phyloP scores from a whole-genome alignment of 2,888 invertebrate genomes.

The Apodemia zela region DNA sequence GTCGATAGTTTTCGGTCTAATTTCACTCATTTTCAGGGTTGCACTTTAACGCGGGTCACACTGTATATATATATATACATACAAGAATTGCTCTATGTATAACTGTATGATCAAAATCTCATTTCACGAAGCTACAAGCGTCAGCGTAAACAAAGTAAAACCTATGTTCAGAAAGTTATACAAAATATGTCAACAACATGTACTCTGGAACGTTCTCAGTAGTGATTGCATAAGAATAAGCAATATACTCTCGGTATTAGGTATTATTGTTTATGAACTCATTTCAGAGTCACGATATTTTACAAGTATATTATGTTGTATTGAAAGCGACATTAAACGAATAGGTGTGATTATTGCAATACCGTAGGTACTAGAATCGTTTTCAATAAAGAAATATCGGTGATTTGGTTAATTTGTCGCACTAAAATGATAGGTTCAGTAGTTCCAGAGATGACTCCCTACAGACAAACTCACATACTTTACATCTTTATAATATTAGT shows the following conservation, averaged over 20 bases:
- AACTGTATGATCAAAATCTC: too few species aligned
- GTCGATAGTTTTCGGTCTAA: too few species aligned
- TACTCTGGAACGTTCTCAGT: constrained; percentile 3
- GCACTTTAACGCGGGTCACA: too few species aligned
- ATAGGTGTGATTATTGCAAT: background rate
- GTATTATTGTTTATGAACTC: constrained; percentile 11
- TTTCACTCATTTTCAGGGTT: too few species aligned
- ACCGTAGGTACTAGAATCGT: background rate
- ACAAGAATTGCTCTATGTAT: too few species aligned
- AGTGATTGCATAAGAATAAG: background rate
- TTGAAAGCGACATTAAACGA: background rate
- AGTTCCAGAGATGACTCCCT: too few species aligned
- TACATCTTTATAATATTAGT: too few species aligned
- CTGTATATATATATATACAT: too few species aligned
- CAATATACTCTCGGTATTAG: constrained; percentile 4
- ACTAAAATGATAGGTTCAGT: too few species aligned
- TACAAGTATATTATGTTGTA: constrained; percentile 1
- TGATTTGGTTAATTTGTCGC: too few species aligned
- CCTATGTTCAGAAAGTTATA: background rate
- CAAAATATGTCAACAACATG: constrained; percentile 13
- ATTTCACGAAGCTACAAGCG: background rate
- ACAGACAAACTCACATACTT: too few species aligned
- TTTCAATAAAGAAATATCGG: background rate
- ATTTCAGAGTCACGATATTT: constrained; percentile 17
- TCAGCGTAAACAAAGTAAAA: background rate